Evolutionary conservation across 2,797 vertebrate species (phyloP).

Genomic region (Alectoris magna): DNA sequence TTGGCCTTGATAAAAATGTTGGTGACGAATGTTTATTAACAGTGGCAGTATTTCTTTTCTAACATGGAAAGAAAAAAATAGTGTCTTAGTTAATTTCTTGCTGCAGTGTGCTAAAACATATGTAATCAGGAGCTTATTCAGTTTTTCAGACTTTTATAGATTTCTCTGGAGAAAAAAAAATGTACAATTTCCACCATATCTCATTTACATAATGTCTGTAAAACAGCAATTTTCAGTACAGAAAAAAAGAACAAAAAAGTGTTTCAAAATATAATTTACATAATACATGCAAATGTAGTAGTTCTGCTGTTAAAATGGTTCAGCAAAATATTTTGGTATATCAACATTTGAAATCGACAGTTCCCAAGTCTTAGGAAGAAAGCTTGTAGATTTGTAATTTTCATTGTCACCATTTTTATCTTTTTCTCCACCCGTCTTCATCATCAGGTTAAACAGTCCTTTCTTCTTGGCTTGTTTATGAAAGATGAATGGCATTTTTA

Average conservation of each 20-base stretch:
- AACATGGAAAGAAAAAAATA: neutral
- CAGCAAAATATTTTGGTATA: constrained; percentile 2
- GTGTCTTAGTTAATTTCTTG: neutral
- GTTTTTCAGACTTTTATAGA: constrained; percentile 5
- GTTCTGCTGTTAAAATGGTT: neutral
- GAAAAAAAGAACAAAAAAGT: neutral
- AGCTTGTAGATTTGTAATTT: neutral
- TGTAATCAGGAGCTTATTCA: neutral
- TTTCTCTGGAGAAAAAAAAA: neutral
- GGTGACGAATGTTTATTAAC: neutral
- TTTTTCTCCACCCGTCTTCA: neutral
- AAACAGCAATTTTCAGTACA: constrained; percentile 6
- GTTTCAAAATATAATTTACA: constrained; percentile 44
- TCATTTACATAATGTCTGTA: constrained; percentile 22
- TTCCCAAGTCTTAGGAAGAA: neutral
- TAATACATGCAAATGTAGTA: constrained; percentile 9
- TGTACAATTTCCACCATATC: neutral
- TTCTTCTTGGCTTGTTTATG: neutral
- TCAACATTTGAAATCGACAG: neutral
- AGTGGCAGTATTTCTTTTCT: neutral
- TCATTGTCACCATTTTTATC: neutral
- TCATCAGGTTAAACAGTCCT: neutral
- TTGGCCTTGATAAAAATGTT: neutral
- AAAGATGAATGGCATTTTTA: neutral
- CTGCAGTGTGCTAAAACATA: neutral